phyloP scores from a whole-genome alignment of 2,113 vertebrate genomes.

The Perognathus longimembris region DNA sequence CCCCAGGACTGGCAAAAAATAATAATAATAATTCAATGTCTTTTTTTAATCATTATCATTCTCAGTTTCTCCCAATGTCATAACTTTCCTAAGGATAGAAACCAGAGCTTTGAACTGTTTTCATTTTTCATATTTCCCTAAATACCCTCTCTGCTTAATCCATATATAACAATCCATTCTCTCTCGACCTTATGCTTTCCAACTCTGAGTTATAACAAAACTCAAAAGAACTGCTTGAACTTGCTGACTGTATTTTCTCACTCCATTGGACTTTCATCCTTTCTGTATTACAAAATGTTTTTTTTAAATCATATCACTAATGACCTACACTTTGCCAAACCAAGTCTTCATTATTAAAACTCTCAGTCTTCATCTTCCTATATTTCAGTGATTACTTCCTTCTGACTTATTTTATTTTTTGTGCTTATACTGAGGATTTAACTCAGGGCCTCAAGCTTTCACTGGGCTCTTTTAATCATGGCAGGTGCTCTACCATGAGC shows the following conservation, averaged over 20 bases:
- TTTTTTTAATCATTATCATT: constrained; percentile 4
- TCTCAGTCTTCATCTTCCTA: no score
- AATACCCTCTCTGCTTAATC: not conserved
- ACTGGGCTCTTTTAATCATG: no score
- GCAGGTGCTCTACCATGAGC: no score
- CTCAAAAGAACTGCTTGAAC: not conserved
- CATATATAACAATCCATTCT: not conserved
- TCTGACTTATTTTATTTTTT: no score
- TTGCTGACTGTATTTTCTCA: constrained; percentile 3
- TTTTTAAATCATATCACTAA: no score
- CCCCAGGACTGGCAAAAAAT: no score
- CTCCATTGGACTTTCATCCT: not conserved
- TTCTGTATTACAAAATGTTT: not conserved
- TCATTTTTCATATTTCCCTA: constrained; percentile 24
- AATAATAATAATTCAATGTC: constrained; percentile 24
- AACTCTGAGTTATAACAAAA: not conserved
- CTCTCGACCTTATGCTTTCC: not conserved
- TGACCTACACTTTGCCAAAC: no score
- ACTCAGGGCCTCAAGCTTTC: no score
- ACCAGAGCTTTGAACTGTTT: constrained; percentile 6
- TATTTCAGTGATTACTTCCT: no score
- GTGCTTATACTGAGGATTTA: no score
- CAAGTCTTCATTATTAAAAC: no score
- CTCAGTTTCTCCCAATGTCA: constrained; percentile 12
- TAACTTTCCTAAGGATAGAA: constrained; percentile 6